Percentiles rank a stretch among this genome's conserved stretches.
Conservation (phyloP, 2,113 vertebrate genomes). For the Stegostoma tigrinum region DNA sequence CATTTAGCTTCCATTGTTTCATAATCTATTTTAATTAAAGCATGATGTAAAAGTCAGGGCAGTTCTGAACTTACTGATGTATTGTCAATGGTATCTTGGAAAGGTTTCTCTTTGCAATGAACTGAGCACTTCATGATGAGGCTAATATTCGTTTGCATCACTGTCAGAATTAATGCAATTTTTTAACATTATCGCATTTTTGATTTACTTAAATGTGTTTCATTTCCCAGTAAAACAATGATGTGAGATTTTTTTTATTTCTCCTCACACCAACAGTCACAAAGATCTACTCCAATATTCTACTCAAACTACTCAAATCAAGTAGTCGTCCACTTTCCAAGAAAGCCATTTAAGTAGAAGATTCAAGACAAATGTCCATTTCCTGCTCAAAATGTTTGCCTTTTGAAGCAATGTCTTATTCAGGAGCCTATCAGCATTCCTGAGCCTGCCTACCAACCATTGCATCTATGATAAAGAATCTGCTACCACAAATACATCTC, state of each 20-base stretch:
- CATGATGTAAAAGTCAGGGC: not conserved
- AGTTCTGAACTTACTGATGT: not conserved
- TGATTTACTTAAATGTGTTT: not conserved
- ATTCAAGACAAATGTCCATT: not conserved
- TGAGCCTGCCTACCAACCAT: too few relatives aligned
- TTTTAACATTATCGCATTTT: not conserved
- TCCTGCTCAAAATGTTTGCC: not conserved
- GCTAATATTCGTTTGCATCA: not conserved
- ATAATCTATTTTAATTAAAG: not conserved
- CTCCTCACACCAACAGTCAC: not conserved
- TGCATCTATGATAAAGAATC: too few relatives aligned
- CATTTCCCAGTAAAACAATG: not conserved
- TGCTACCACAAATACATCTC: too few relatives aligned
- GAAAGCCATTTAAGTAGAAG: not conserved
- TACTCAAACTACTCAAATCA: not conserved
- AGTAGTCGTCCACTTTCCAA: not conserved
- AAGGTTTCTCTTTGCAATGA: not conserved
- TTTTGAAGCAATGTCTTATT: not conserved
- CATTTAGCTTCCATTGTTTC: constrained; percentile 10
- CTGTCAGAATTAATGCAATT: not conserved
- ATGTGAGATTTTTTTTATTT: not conserved
- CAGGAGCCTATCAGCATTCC: not conserved
- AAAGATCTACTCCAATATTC: not conserved
- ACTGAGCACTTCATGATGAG: not conserved
- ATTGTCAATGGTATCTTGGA: not conserved